Base-by-base conservation (phyloP, 2,888 invertebrate species). In the Drosophila yooni region DNA sequence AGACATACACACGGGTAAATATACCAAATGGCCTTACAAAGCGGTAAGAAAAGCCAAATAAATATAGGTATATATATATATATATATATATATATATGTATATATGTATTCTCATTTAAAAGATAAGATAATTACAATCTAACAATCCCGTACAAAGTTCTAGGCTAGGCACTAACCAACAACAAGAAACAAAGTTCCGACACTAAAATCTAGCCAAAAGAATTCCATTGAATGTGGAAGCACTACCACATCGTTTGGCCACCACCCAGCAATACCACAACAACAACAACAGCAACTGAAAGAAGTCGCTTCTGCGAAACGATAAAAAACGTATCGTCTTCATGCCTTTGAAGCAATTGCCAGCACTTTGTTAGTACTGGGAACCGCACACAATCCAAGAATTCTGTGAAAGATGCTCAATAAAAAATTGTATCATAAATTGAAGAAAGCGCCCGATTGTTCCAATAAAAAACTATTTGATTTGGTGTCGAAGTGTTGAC, bases 121-220 rank as follows among this genome's bases (percentile, higher is more conserved):
- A 62, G 78, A 78, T 78, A 80, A 78, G 81, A 78, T 80, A 80
- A 80, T 67, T 67, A 71, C 76, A 70, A 77, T 79, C 75, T 60
- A 60, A 54, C 53, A 48, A 76, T 29, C 25, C 29, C 27, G 36
- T 31, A 53, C 74, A 66, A 66, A 65, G 48, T 79, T 58, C 60
- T 50, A 60, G 25, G 50, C 57, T 34, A 50, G 25, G 15, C 25
- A 27, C 40, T 40, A 60, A 34, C 7, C n/a, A 53, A 70, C 46
- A 53, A 70, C 46, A 46, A 25, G 52, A 46, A 46, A 53, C 52
- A 33, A 51, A 29, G 36, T 56, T 59, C 34, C 62, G 31, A 25
- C 46, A 25, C 7, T 18, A 46, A 25, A 46, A 46, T 46, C 25
- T 46, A 8, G 25, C 54, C 31, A 54, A 71, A 63, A 59, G 59